These are phyloP conservation scores for Orchesella cincta DNA, from an alignment of 1,140 invertebrate species.

Conservation along the genomic window DNA sequence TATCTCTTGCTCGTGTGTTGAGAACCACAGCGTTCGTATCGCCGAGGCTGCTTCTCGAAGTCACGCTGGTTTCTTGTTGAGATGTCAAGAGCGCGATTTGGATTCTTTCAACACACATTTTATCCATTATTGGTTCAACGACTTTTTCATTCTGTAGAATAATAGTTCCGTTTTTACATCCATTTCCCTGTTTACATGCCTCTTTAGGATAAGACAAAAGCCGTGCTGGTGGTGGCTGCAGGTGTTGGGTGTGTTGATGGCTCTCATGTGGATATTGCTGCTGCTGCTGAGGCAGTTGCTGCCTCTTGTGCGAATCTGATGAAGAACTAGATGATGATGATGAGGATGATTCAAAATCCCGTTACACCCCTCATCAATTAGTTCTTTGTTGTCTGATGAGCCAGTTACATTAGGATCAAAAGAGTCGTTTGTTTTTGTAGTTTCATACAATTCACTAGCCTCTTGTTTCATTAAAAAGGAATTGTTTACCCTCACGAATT, in stretches of 20 bases:
- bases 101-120: constrained; percentile 4
- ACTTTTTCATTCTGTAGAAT: not conserved
- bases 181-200: constrained; percentile 23
- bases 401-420: not conserved
- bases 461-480: not conserved
- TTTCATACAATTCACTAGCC: not conserved
- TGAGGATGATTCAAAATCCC: constrained; percentile 8
- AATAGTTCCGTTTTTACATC: constrained; percentile 18
- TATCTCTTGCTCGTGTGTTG: not conserved
- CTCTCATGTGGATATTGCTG: not conserved
- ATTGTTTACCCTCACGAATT: constrained; percentile 12
- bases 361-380: constrained; percentile 26
- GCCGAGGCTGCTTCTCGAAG: not conserved
- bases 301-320: too few relatives aligned
- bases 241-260: constrained; percentile 15
- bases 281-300: not conserved
- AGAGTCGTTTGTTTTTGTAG: constrained; percentile 2
- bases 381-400: constrained; percentile 28
- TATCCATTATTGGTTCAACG: constrained; percentile 29
- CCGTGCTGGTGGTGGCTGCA: not conserved
- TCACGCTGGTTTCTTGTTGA: constrained; percentile 27
- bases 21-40: not conserved
- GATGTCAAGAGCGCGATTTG: constrained; percentile 25
- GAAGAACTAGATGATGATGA: not conserved
- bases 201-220: constrained; percentile 13